Conservation (phyloP, 2,797 vertebrate genomes). For the Paguma larvata region DNA sequence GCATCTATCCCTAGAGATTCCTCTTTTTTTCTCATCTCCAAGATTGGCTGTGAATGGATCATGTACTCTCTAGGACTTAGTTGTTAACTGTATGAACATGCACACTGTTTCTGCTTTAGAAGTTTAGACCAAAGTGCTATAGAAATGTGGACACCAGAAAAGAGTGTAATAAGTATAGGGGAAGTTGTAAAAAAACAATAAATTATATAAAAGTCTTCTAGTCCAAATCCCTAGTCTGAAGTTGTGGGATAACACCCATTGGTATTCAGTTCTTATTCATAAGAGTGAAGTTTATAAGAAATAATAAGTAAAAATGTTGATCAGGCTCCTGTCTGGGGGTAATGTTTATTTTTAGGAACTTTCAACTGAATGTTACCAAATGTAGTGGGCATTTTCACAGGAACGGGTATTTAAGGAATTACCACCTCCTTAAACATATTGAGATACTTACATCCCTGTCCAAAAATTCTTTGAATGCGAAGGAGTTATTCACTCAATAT, state of each 20-base stretch:
- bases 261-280: constrained; percentile 25
- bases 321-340: not conserved
- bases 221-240: not conserved
- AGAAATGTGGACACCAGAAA: constrained; percentile 14
- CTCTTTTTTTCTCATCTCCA: not conserved
- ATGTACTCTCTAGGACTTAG: not conserved
- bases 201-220: constrained; percentile 40
- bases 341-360: constrained; percentile 52
- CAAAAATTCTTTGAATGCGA: constrained; percentile 9
- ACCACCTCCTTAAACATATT: not conserved
- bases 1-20: not conserved
- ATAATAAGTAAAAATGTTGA: not conserved
- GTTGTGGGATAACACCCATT: not conserved
- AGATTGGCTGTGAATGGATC: not conserved
- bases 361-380: constrained; percentile 3
- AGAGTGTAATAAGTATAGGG: not conserved
- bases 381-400: constrained; percentile 28
- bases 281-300: not conserved
- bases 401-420: not conserved
- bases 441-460: not conserved
- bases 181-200: constrained; percentile 44
- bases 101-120: constrained; percentile 26
- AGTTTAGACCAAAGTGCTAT: not conserved
- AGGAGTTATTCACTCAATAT: not conserved
- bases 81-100: not conserved